phyloP scores from a whole-genome alignment of 2,113 vertebrate species.

The Tychaedon coryphoeus region DNA sequence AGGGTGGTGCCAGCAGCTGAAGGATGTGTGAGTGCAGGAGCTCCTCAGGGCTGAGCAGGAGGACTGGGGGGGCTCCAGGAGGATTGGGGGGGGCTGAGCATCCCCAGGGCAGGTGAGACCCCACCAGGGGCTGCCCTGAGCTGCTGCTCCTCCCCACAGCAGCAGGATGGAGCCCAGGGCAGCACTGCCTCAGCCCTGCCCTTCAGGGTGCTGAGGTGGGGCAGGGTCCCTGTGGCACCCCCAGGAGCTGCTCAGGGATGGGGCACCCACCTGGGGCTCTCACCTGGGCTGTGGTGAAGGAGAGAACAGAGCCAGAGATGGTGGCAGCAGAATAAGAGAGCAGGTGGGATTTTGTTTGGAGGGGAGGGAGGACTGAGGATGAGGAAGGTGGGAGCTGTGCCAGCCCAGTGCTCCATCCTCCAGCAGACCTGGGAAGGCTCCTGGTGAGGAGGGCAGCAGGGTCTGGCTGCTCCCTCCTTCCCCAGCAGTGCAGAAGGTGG shows the following conservation, averaged over 20 bases:
- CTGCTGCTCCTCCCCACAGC: not conserved
- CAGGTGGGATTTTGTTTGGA: not conserved
- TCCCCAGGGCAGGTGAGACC: not conserved
- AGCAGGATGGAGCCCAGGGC: accelerated
- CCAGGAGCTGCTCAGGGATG: accelerated
- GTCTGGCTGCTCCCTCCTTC: not conserved
- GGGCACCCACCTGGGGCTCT: not conserved
- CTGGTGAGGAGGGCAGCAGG: not conserved
- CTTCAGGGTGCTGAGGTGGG: accelerated
- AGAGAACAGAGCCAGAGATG: not conserved
- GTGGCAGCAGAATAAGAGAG: not conserved
- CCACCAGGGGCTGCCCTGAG: accelerated
- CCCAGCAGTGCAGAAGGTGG: conserved; percentile 6
- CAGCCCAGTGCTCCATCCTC: not conserved
- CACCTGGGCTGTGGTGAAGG: accelerated
- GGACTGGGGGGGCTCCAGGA: not conserved
- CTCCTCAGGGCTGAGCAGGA: not conserved
- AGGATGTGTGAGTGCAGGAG: not conserved
- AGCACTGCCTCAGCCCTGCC: not conserved
- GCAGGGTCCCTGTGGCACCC: not conserved
- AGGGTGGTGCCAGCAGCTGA: accelerated
- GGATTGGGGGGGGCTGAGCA: not conserved
- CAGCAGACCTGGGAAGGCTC: accelerated
- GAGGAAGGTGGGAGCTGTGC: not conserved
- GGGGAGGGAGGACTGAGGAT: not conserved